These are phyloP conservation scores for Malurus splendens DNA, from an alignment of 2,797 vertebrate species.

Conservation along the genomic window DNA sequence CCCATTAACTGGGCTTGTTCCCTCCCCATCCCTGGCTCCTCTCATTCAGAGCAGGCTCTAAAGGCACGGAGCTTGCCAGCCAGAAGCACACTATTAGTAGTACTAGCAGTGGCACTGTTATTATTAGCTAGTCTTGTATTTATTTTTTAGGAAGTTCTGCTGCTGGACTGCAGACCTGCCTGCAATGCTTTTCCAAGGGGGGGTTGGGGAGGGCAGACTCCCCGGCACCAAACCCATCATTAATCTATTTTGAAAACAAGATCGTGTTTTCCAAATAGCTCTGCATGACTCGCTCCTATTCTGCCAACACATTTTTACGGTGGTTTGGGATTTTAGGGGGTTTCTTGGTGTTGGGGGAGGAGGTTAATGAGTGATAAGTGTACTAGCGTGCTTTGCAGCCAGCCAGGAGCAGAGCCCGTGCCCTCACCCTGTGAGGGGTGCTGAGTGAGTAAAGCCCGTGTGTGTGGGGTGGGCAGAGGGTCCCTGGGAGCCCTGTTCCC, in stretches of 20 bases:
- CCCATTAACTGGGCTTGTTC: background rate
- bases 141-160: slow-evolving; percentile 34
- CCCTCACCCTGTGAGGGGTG: rapidly evolving
- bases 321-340: slow-evolving; percentile 57
- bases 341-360: slow-evolving; percentile 33
- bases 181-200: background rate
- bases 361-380: background rate
- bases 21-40: background rate
- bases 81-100: background rate
- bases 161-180: slow-evolving; percentile 30
- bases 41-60: background rate
- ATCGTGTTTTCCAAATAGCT: slow-evolving; percentile 59
- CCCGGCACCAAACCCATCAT: slow-evolving; percentile 20
- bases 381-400: background rate
- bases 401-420: background rate
- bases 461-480: rapidly evolving
- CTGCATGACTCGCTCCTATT: background rate
- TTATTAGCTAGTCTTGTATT: slow-evolving; percentile 45
- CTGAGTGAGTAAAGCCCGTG: background rate
- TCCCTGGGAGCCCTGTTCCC: rapidly evolving
- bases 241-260: slow-evolving; percentile 42
- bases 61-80: background rate
- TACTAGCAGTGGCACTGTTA: slow-evolving; percentile 21
- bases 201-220: slow-evolving; percentile 1
- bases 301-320: slow-evolving; percentile 23